These are phyloP conservation scores for Spodoptera littoralis DNA, from an alignment of 2,888 invertebrate genomes.

Conservation along the genomic window DNA sequence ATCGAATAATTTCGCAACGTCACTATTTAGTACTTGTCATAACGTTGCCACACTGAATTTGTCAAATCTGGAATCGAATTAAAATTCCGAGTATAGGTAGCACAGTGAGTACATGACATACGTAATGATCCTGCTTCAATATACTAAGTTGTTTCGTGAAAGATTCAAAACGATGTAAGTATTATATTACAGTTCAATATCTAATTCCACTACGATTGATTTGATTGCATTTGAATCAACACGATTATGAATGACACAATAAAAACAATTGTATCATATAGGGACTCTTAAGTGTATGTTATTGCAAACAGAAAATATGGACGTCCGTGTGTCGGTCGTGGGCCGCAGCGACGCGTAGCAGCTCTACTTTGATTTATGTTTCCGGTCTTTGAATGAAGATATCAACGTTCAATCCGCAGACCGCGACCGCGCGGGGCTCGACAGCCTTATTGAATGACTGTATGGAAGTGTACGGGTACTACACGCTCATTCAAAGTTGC, in stretches of 20 bases:
- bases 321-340: slow-evolving; percentile 52
- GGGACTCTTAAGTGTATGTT: slow-evolving; percentile 27
- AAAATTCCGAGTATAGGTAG: too few species aligned
- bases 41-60: too few species aligned
- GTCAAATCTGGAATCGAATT: too few species aligned
- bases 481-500: slow-evolving; percentile 4
- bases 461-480: slow-evolving; percentile 13
- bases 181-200: too few species aligned
- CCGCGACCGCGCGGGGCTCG: slow-evolving; percentile 62
- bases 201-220: not conserved
- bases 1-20: too few species aligned
- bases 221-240: slow-evolving; percentile 6
- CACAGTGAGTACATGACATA: too few species aligned
- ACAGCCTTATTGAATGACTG: slow-evolving; percentile 39
- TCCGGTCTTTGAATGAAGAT: slow-evolving; percentile 84
- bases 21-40: too few species aligned
- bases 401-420: slow-evolving; percentile 79
- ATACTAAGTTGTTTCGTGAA: too few species aligned
- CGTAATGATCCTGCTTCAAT: too few species aligned
- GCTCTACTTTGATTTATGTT: slow-evolving; percentile 82
- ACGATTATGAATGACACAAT: slow-evolving; percentile 8
- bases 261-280: slow-evolving; percentile 38
- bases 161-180: too few species aligned
- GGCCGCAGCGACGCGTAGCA: slow-evolving; percentile 61
- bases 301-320: slow-evolving; percentile 55